Base-by-base conservation (phyloP, 2,797 vertebrate species). In the Danio jaintianensis region DNA sequence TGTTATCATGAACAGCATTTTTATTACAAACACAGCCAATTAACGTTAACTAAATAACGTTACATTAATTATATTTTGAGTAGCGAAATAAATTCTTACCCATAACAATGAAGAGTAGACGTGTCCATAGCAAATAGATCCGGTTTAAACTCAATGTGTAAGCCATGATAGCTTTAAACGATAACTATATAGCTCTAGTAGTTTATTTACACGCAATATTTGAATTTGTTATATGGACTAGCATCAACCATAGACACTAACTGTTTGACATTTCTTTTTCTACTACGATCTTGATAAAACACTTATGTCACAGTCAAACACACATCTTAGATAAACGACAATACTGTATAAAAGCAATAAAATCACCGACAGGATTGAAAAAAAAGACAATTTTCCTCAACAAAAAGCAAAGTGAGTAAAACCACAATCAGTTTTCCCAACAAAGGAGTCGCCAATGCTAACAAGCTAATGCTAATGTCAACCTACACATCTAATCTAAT, bases 101-200 rank as follows among this genome's bases (percentile, higher is more conserved):
- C 36, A 85, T 48, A 70, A 83, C 29, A 53, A 84, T 36, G 81
- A 84, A 53, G 75, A 85, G 58, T 48, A 79, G 52, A 53, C 69
- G 61, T n/a, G 67, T 85, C 84, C 83, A 83, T 36, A 67, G 50
- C 61, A 79, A 56, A 48, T 50, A 78, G 52, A 18, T 68, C 69
- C 36, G 53, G 66, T 56, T 62, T 47, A 79, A 12, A n/a, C 52
- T 77, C 59, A 62, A 75, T 69, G 13, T 47, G 72, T 48, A 59
- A 63, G 83, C 86, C 88, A 89, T 89, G 80, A 56, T 85, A 73
- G 52, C 67, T 64, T 74, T 61, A 69, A 75, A 36, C 15, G 18
- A 75, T 63, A 10, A 63, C 9, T 18, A 61, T 48, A 62, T 69
- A 70, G 75, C 15, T 61, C n/a, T 42, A 22, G 13, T 68, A 3